phyloP scores from a whole-genome alignment of 2,888 invertebrate species.

The Dusona sp. region DNA sequence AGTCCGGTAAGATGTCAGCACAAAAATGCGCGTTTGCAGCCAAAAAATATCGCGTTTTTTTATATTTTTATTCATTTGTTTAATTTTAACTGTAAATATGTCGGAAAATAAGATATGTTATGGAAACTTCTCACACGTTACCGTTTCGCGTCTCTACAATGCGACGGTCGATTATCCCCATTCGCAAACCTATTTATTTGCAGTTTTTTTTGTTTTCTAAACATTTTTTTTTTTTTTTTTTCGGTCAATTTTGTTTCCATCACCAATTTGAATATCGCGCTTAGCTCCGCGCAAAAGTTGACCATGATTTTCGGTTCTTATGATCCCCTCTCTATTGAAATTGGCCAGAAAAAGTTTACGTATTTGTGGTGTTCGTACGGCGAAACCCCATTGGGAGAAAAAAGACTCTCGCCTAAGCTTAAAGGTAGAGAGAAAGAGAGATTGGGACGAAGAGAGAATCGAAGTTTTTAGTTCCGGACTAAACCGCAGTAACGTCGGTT shows the following conservation, averaged over 20 bases:
- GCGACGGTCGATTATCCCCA: conserved; percentile 4
- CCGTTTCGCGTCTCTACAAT: background rate
- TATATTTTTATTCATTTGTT: background rate
- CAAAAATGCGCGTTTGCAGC: conserved; percentile 50
- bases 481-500: conserved; percentile 85
- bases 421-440: conserved; percentile 18
- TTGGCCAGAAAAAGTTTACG: conserved; percentile 2
- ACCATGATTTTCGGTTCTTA: background rate
- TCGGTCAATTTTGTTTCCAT: conserved; percentile 39
- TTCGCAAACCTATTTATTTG: background rate
- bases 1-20: conserved; percentile 30
- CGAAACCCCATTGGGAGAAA: conserved; percentile 2
- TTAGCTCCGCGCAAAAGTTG: conserved; percentile 1
- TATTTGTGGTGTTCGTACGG: background rate
- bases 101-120: conserved; percentile 66
- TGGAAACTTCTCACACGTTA: conserved; percentile 20
- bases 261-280: conserved; percentile 29
- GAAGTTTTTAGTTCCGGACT: conserved; percentile 60
- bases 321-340: conserved; percentile 16
- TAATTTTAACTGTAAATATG: conserved; percentile 25
- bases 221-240: conserved; percentile 26
- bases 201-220: background rate
- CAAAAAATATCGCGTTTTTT: conserved; percentile 16
- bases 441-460: conserved; percentile 11
- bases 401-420: conserved; percentile 14